Evolutionary conservation across 2,888 invertebrate species (phyloP), one percentile per base, ranked within the genome.

Genomic region (Panopea generosa): DNA sequence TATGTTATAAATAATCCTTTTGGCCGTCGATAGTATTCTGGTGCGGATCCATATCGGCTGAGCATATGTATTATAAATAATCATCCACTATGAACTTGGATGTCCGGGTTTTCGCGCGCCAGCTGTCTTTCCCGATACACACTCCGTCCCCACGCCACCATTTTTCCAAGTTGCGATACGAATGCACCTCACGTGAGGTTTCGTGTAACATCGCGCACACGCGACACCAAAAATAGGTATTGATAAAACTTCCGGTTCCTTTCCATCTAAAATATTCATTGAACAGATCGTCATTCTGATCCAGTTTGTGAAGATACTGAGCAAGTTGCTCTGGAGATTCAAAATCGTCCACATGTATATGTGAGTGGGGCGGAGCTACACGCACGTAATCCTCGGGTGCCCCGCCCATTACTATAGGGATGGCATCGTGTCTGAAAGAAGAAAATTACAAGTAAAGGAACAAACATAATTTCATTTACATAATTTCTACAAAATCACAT

Each of bases 371-470:
- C 0, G 99, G 99, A 2, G 98, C 96, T 83, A 95, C 95, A 53
- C 96, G 95, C 76, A 95, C 96, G 93, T 99, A 99, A 92, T 99
- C 98, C 71, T 96, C 96, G 0, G 97, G 97, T 53, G 96, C 95
- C 0, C 97, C 98, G 0, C 99, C 98, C 98, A 99, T 98, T 71
- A 98, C 98, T 83, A 99, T 97, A 0, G 98, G 98, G 82, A 99
- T 93, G 52, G 98, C 95, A 92, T 97, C 96, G 86, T 96, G 95
- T 68, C 95, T 96, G 84, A 24, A 85, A 86, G 27, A 72, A 52
- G 56, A 3, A 98, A 98, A 86, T 53, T 18, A 45, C 40, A 9
- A 22, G n/a, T 11, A 6, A 11, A 52, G 14, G n/a, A n/a, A n/a
- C n/a, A n/a, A n/a, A n/a, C n/a, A n/a, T n/a, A n/a, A n/a, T n/a